Evolutionary conservation across 2,797 vertebrate genomes (phyloP), one percentile per base, ranked within the genome.

Genomic region (Distichodus sexfasciatus): DNA sequence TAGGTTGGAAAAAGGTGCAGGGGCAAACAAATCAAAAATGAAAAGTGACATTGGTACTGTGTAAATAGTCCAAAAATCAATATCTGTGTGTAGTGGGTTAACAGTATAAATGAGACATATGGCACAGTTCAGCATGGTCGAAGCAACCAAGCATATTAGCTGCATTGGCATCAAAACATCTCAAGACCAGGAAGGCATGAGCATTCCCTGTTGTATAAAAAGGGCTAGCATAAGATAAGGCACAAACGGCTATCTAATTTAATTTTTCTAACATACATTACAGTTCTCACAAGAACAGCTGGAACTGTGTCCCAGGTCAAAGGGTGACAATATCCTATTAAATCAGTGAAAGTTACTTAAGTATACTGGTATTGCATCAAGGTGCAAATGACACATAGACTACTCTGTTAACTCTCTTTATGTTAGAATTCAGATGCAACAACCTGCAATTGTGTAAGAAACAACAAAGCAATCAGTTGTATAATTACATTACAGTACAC

Each of bases 11-110:
- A 62, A 69, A 65, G 66, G 41, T 61, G 41, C 15, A 5, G n/a
- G n/a, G n/a, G 19, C 10, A 4, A 40, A 54, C 35, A 54, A 58
- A 61, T 68, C 35, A 21, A 40, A 74, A 67, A 46, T 47, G 36
- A 65, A 61, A 55, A 26, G 35, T 33, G 9, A 31, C 46, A 53
- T 31, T 47, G 36, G 44, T n/a, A 43, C 23, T 36, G 40, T 24
- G 31, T 19, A 38, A n/a, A n/a, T n/a, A n/a, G n/a, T n/a, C n/a
- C 6, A 51, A 35, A 33, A 68, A 68, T 53, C 59, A 36, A 64
- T 69, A 64, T n/a, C 35, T 31, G 47, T 4, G 29, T 62, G 48
- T 36, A 24, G 28, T 33, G 36, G 26, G 38, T 55, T 19, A 17
- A 29, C 50, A 55, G 26, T 3, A 17, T 44, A 11, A 54, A 55